Conservation (phyloP, 1,140 invertebrate species). For the Orchesella cincta region DNA sequence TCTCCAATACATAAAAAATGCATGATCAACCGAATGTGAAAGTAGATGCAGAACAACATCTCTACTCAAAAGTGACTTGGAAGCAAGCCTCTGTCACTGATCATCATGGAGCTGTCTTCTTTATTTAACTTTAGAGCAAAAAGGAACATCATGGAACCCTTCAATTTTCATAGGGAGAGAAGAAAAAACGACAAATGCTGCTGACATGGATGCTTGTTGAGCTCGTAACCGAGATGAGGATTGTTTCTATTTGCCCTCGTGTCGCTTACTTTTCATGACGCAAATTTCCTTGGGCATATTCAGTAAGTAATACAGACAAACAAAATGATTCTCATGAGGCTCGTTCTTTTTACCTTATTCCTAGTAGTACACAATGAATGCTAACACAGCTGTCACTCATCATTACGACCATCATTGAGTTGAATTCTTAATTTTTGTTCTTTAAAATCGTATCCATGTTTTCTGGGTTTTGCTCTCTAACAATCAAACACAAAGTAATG, state of each 20-base stretch:
- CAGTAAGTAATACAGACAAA: neutral
- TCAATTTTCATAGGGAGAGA: neutral
- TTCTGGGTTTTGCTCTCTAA: neutral
- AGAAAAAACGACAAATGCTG: neutral
- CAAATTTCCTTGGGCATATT: constrained; percentile 13
- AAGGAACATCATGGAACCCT: neutral
- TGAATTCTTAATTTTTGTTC: constrained; percentile 1
- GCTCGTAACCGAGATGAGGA: too few relatives aligned
- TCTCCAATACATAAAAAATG: constrained; percentile 4
- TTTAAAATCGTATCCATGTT: constrained; percentile 17
- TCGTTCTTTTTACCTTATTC: neutral
- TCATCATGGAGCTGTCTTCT: neutral
- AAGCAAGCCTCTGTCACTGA: neutral
- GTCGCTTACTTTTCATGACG: constrained; percentile 9
- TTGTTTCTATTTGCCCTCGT: neutral
- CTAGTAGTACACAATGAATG: neutral
- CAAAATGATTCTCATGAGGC: neutral
- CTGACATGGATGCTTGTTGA: too few relatives aligned
- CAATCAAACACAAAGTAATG: neutral
- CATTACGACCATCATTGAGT: constrained; percentile 6
- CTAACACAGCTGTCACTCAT: constrained; percentile 20
- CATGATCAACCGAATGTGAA: constrained; percentile 26
- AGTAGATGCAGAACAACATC: constrained; percentile 4
- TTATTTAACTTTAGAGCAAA: neutral
- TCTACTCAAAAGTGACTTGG: constrained; percentile 3